These are phyloP conservation scores for Hydrolagus affinis DNA, from an alignment of 2,113 vertebrate species.

Conservation along the genomic window DNA sequence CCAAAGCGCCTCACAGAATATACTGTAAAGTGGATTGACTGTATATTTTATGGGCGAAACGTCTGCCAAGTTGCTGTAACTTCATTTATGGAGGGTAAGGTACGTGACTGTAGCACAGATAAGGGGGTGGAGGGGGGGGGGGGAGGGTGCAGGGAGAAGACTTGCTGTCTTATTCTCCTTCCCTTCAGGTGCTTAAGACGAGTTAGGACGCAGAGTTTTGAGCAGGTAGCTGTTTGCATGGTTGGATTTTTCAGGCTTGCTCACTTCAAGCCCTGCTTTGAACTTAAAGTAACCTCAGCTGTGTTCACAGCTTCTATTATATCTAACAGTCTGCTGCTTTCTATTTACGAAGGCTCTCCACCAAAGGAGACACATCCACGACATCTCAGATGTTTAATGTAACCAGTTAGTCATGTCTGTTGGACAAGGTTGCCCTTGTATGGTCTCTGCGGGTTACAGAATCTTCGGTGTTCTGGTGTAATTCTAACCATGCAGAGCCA, in stretches of 20 bases:
- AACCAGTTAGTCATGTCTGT: not conserved
- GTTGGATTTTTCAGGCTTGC: not conserved
- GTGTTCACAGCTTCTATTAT: not conserved
- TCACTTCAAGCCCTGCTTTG: not conserved
- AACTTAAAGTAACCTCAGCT: not conserved
- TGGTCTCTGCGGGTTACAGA: not conserved
- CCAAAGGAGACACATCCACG: not conserved
- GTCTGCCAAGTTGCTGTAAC: no score
- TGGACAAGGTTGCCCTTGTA: not conserved
- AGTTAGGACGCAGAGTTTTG: no score
- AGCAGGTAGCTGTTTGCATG: no score
- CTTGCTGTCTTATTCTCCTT: no score
- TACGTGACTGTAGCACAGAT: no score
- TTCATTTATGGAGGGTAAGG: no score
- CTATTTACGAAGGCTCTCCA: not conserved
- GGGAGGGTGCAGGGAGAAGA: no score
- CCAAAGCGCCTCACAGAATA: no score
- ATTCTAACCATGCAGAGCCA: conserved; percentile 1
- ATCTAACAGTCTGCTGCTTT: not conserved
- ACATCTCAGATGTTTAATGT: not conserved
- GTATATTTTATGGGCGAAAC: no score
- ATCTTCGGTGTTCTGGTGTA: conserved; percentile 24
- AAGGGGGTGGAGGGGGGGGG: no score
- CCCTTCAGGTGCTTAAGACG: no score
- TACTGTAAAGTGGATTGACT: no score